Evolutionary conservation across 2,113 vertebrate genomes (phyloP), one percentile per base, ranked within the genome.

Genomic region (Haemorhous mexicanus): DNA sequence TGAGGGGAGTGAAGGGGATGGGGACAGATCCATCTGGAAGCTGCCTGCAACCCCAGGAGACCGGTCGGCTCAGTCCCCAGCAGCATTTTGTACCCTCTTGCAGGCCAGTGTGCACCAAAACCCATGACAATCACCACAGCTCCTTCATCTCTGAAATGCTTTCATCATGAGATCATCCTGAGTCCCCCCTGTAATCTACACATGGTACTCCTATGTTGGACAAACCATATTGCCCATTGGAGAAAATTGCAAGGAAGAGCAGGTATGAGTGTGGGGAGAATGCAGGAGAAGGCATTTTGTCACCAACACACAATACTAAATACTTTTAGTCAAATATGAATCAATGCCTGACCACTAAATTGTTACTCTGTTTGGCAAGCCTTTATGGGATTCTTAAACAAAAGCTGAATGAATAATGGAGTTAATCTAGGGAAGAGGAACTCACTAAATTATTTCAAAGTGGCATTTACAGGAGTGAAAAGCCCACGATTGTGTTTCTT

Each of bases 41-140:
- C 44, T 52, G 13, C 33, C 44, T n/a, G 28, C 13, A 59, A 7
- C 2, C 3, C 50, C 16, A 8, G 18, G 12, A 37, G 50, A 50
- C 15, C 0, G 0, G 28, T 37, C 1, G 3, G 37, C 33, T 23
- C 52, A 28, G 16, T 12, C 6, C 39, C 52, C 37, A 24, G 27
- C 16, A 46, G 52, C 19, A 30, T 46, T 67, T 44, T 16, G 7
- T 3, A 28, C 18, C 18, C 22, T 66, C 73, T 24, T 67, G 18
- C 19, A 59, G 27, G 59, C 16, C 61, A 21, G 13, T 4, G 27
- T 20, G 27, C 23, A 74, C 52, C 27, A 33, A 63, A 56, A 7
- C 28, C 35, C 24, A 18, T 9, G 10, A 49, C 21, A 58, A 23
- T 9, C 26, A 44, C 13, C 30, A 72, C 32, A 58, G 14, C 21